phyloP scores from a whole-genome alignment of 2,888 invertebrate species.

The Thyatira batis region DNA sequence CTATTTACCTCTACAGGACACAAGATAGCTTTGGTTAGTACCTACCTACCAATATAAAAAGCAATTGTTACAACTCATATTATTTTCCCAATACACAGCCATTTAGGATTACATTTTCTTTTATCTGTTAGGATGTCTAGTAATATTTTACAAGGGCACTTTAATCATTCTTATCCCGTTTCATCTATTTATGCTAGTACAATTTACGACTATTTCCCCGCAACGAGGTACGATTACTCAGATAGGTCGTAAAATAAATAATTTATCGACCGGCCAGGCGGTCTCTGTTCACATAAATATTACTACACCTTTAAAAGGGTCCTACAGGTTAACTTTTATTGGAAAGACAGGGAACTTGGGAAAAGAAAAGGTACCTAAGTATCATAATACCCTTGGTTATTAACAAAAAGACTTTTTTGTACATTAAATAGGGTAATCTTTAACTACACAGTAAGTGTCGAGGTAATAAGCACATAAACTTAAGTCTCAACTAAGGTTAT shows the following conservation, averaged over 20 bases:
- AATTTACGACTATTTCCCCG: constrained; percentile 57
- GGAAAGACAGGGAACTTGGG: constrained; percentile 31
- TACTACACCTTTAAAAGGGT: constrained; percentile 43
- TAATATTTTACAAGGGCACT: constrained; percentile 18
- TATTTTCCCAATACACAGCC: neutral
- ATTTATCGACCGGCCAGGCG: constrained; percentile 52
- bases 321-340: constrained; percentile 58
- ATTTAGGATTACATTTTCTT: neutral
- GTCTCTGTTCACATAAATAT: constrained; percentile 52
- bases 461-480: no score
- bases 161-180: constrained; percentile 44
- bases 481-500: no score
- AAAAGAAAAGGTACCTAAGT: no score
- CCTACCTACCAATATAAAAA: no score
- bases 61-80: no score
- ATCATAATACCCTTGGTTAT: no score
- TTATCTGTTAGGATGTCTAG: neutral
- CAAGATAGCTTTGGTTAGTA: no score
- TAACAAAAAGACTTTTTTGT: no score
- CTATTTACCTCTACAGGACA: no score
- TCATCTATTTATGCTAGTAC: constrained; percentile 53
- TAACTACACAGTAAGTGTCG: no score
- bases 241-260: constrained; percentile 71
- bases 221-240: constrained; percentile 67
- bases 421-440: no score